phyloP scores from a whole-genome alignment of 2,888 invertebrate genomes.

The Linnaemya tessellans region DNA sequence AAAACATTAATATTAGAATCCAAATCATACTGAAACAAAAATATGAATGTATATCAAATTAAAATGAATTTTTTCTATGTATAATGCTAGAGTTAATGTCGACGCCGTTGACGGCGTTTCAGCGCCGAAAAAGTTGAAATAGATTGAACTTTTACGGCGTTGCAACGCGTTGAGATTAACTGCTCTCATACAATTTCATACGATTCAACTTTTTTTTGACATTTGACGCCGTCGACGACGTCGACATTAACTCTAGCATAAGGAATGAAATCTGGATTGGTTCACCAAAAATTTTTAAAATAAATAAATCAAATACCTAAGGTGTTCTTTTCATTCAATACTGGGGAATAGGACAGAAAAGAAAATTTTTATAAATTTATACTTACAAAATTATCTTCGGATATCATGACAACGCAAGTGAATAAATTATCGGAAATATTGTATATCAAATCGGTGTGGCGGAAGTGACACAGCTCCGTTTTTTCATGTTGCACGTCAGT shows the following conservation, averaged over 20 bases:
- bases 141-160: no score
- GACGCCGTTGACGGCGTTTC: no score
- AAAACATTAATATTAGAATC: constrained; percentile 80
- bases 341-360: no score
- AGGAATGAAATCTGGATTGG: no score
- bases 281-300: not conserved
- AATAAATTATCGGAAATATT: constrained; percentile 77
- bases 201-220: no score
- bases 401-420: constrained; percentile 80
- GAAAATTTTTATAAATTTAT: not conserved
- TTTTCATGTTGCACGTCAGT: constrained; percentile 78
- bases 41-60: not conserved
- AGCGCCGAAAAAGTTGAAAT: no score
- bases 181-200: no score
- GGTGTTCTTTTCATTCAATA: not conserved
- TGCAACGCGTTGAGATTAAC: no score
- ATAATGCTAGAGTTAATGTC: no score
- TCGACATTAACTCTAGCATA: no score
- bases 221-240: no score
- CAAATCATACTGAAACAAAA: constrained; percentile 76
- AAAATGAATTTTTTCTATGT: no score
- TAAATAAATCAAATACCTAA: not conserved
- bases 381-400: constrained; percentile 81
- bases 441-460: constrained; percentile 78
- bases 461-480: constrained; percentile 80